Base-by-base conservation (phyloP, 2,113 vertebrate genomes). In the Candoia aspera region DNA sequence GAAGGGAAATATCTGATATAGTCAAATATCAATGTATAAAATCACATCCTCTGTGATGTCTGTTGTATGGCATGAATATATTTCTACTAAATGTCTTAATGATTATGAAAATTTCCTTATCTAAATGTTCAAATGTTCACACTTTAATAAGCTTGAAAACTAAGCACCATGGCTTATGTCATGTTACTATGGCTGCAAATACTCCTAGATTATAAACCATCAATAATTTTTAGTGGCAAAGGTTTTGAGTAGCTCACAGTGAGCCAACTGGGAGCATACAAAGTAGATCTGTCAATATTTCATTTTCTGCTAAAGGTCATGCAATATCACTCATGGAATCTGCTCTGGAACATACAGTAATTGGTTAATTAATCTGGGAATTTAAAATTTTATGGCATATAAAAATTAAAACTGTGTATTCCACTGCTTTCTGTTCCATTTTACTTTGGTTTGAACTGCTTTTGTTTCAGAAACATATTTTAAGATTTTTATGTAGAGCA, bases 131-230 rank as follows among this genome's bases (percentile, higher is more conserved):
- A 73, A 73, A 73, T 5, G 33, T 95, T 94, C 83, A 95, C n/a
- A 55, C 83, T 94, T 94, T 85, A 54, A 90, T 3, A 60, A 91
- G 60, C 90, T 93, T 57, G 95, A 96, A 94, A 91, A 96, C 94
- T 2, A 86, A 91, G 84, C 88, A 93, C 60, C 87, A 93, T 95
- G 92, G 96, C 95, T 97, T 96, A 96, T 92, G 58, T 91, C 60
- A 95, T 95, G 92, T 88, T 95, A 91, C 73, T 10, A 91, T 79
- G 64, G 94, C 88, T 95, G 92, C 93, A 93, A 96, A 94, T 92
- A 85, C 94, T 93, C 95, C 86, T 85, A 94, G 90, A 26, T 24
- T 94, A 91, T 97, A 96, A 96, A 97, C 96, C 93, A 96, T 90
- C 92, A 95, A 90, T 94, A 79, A 95, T 97, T 96, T 90, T 95